Evolutionary conservation across 1,140 invertebrate genomes (phyloP).

Genomic region (Wasmannia auropunctata): DNA sequence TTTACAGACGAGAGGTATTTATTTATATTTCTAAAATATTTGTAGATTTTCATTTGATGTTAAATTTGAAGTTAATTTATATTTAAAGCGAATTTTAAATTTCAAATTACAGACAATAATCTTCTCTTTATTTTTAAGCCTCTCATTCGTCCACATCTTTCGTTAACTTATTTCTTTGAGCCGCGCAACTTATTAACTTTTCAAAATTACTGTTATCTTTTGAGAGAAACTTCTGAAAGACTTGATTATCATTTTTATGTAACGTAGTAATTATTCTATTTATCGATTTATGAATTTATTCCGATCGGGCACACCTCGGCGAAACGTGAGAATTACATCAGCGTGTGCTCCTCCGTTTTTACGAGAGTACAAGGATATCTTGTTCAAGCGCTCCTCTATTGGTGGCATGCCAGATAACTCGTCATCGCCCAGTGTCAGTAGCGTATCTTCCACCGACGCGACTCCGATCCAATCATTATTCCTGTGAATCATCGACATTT

Average conservation of each 20-base stretch:
- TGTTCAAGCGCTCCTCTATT: conserved; percentile 43
- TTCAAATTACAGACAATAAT: not conserved
- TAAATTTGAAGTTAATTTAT: not conserved
- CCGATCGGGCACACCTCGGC: not conserved
- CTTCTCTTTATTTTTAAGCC: not conserved
- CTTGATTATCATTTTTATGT: conserved; percentile 1
- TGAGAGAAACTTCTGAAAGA: not conserved
- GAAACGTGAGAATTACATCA: conserved; percentile 48
- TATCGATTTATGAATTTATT: not conserved
- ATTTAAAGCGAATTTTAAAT: not conserved
- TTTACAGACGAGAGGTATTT: not conserved
- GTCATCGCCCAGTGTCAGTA: conserved; percentile 40
- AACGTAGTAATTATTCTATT: conserved; percentile 3
- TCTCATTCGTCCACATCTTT: not conserved
- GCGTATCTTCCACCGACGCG: conserved; percentile 25
- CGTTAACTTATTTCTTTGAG: not conserved
- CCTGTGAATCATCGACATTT: conserved; percentile 17
- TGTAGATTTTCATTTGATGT: not conserved
- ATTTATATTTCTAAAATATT: not conserved
- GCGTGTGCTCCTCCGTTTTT: conserved; percentile 43
- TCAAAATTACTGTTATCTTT: not conserved
- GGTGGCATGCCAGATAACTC: conserved; percentile 43
- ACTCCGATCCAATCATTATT: conserved; percentile 29
- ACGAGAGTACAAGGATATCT: conserved; percentile 49
- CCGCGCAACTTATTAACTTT: not conserved